phyloP scores from a whole-genome alignment of 1,140 invertebrate genomes.

The Ceratina australensis region DNA sequence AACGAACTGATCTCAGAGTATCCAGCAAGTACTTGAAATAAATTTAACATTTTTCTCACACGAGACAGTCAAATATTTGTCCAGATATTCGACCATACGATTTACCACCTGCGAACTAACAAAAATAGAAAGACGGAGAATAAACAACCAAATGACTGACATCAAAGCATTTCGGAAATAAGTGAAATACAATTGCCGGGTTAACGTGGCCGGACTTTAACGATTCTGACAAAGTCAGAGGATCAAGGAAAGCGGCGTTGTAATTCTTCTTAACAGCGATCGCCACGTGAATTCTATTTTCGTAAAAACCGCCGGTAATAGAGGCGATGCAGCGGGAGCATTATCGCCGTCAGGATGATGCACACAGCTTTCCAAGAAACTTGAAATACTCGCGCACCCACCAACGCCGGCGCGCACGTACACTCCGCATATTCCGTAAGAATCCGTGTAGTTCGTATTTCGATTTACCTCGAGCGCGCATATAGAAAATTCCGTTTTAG shows the following conservation, averaged over 20 bases:
- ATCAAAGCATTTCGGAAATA: conserved; percentile 1
- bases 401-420: too few species aligned
- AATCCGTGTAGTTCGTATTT: background rate
- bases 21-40: background rate
- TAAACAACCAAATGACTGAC: background rate
- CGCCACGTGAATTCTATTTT: background rate
- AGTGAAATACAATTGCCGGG: background rate
- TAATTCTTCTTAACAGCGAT: background rate
- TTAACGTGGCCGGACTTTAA: background rate
- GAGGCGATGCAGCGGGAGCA: background rate
- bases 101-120: background rate
- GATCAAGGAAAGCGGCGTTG: too few species aligned
- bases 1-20: background rate
- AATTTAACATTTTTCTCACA: background rate
- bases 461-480: background rate
- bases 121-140: background rate
- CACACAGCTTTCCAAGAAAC: background rate
- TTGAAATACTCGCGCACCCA: background rate
- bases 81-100: background rate
- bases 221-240: too few species aligned
- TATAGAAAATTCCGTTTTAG: conserved; percentile 19
- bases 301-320: background rate
- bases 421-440: background rate
- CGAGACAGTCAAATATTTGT: too few species aligned
- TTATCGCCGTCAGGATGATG: background rate